phyloP scores from a whole-genome alignment of 1,140 invertebrate genomes.

The Samia ricini region DNA sequence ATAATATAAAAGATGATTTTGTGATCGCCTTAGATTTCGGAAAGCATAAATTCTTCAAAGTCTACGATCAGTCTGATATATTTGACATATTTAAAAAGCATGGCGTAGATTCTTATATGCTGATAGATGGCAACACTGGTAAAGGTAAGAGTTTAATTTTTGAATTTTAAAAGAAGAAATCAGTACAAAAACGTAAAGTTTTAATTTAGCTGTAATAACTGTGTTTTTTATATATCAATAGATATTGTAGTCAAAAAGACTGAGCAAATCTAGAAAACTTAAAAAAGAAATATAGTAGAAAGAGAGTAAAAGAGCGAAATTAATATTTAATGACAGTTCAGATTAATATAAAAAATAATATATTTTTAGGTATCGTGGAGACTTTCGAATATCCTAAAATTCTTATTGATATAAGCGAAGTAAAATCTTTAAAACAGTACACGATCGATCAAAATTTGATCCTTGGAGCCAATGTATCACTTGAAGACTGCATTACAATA shows the following conservation, averaged over 20 bases:
- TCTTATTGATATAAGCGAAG: conserved; percentile 84
- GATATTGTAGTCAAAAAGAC: too few relatives aligned
- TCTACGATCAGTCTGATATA: conserved; percentile 45
- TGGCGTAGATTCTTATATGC: conserved; percentile 65
- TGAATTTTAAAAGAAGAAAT: not conserved
- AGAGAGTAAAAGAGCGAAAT: not conserved
- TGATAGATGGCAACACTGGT: conserved; percentile 79
- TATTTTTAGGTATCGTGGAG: conserved; percentile 55
- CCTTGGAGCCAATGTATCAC: conserved; percentile 81
- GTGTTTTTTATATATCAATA: too few relatives aligned
- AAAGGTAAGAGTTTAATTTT: conserved; percentile 72
- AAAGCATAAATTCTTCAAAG: conserved; percentile 45
- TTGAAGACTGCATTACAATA: conserved; percentile 81
- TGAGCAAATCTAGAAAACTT: too few relatives aligned
- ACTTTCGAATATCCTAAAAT: conserved; percentile 60
- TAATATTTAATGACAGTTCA: not conserved
- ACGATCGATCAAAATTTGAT: conserved; percentile 74
- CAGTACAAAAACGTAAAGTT: too few relatives aligned
- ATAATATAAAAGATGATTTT: conserved; percentile 12
- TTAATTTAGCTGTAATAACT: too few relatives aligned
- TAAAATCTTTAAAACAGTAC: conserved; percentile 80
- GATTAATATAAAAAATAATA: not conserved
- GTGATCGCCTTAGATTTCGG: conserved; percentile 42
- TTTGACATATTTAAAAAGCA: conserved; percentile 43
- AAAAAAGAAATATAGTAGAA: too few relatives aligned